These are phyloP conservation scores for Netelia melanura DNA, from an alignment of 2,888 invertebrate genomes.

Conservation along the genomic window DNA sequence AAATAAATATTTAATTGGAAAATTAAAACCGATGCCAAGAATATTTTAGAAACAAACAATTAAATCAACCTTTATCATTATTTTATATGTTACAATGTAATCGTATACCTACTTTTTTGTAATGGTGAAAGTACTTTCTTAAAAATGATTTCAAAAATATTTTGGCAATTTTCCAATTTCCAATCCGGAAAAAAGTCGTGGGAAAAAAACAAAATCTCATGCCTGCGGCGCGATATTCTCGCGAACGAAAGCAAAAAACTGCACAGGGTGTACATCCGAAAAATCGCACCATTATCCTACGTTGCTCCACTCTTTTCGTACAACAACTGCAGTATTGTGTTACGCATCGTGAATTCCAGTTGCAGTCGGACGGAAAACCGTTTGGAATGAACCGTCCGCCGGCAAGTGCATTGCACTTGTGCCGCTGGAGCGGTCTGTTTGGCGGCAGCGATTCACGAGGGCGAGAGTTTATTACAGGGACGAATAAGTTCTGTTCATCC, in stretches of 20 bases:
- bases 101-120: background rate
- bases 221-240: background rate
- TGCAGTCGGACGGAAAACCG: constrained; percentile 24
- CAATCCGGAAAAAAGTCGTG: constrained; percentile 8
- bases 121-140: background rate
- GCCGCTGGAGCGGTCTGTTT: constrained; percentile 40
- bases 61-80: too few relatives aligned
- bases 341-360: constrained; percentile 8
- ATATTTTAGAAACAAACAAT: too few relatives aligned
- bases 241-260: background rate
- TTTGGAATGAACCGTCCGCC: constrained; percentile 9
- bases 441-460: constrained; percentile 18
- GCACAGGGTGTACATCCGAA: background rate
- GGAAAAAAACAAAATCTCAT: constrained; percentile 18
- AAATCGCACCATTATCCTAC: constrained; percentile 11
- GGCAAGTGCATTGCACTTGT: constrained; percentile 62
- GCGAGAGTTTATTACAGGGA: constrained; percentile 14
- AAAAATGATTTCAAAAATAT: background rate
- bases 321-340: constrained; percentile 24
- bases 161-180: background rate
- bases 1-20: too few relatives aligned
- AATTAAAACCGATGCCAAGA: too few relatives aligned
- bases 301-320: constrained; percentile 17
- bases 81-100: too few relatives aligned
- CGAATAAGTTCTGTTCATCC: background rate